Base-by-base conservation (phyloP, 2,888 invertebrate species). In the Uloborus plumipes region DNA sequence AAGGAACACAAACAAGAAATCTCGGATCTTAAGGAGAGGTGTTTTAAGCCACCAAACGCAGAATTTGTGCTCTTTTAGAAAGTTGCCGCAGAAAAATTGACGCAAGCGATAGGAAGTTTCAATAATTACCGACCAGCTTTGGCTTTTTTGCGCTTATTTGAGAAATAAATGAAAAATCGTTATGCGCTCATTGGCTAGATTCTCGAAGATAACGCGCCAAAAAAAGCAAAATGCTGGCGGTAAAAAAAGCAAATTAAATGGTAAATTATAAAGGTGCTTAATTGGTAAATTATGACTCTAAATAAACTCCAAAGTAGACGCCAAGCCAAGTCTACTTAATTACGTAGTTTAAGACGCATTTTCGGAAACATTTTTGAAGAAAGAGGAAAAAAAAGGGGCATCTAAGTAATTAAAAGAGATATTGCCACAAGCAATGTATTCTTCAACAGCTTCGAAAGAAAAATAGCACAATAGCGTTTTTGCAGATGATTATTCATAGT, bases 131-230 rank as follows among this genome's bases (percentile, higher is more conserved):
- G 50, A 61, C 58, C 65, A 67, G 59, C 73, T 50, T 66, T 66
- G n/a, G 18, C 51, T 67, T 79, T 67, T 58, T 47, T 18, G 39
- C n/a, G 72, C 66, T 53, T 58, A 51, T 39, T 76, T 67, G 22
- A 73, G 73, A 79, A 66, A 67, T 59, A 67, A 61, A 73, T 79
- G 79, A 73, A 79, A 79, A 79, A 79, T 79, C 79, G 79, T 79
- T 79, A 73, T 15, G 59, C 18, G 59, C 20, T 59, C 22, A 22
- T 59, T 20, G 59, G 55, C 39, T 39, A 39, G 77, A 78, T 78
- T 71, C 65, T 75, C 59, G 58, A 39, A 78, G 77, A 78, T 78
- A 71, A 58, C 47, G 31, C 50, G 50, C 20, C n/a, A 55, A 39
- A 39, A 61, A 53, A 70, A 51, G 64, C n/a, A n/a, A 31, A 31